These are phyloP conservation scores for Hippopotamus amphibius DNA, from an alignment of 2,113 vertebrate species.

Conservation along the genomic window DNA sequence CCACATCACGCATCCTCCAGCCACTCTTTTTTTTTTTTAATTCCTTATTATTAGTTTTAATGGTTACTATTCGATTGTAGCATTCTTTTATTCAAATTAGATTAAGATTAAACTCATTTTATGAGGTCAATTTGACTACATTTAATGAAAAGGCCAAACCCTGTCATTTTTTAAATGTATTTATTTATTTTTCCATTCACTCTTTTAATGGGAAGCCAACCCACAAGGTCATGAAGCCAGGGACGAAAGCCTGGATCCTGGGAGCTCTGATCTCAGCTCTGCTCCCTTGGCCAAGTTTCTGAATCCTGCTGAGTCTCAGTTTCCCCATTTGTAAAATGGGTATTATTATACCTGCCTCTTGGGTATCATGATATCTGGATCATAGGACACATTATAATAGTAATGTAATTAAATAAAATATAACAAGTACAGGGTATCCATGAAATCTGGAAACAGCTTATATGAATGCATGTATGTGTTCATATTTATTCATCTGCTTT, in stretches of 20 bases:
- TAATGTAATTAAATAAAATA: conserved; percentile 1
- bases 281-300: background rate
- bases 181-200: background rate
- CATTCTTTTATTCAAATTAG: too few species aligned
- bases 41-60: too few species aligned
- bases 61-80: too few species aligned
- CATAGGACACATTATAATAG: background rate
- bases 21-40: background rate
- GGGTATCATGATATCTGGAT: background rate
- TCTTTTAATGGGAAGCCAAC: background rate
- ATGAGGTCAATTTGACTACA: too few species aligned
- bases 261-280: background rate
- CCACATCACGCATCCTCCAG: background rate
- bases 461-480: background rate
- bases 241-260: background rate
- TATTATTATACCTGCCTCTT: background rate
- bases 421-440: background rate
- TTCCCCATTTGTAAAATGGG: background rate
- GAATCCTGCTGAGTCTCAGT: background rate
- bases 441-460: background rate
- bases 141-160: too few species aligned
- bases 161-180: too few species aligned
- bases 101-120: too few species aligned
- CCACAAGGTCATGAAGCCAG: background rate
- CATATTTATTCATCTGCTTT: background rate